Evolutionary conservation across 2,797 vertebrate species (phyloP), one percentile per base, ranked within the genome.

Genomic region (Lepidocolaptes lacrymiger): DNA sequence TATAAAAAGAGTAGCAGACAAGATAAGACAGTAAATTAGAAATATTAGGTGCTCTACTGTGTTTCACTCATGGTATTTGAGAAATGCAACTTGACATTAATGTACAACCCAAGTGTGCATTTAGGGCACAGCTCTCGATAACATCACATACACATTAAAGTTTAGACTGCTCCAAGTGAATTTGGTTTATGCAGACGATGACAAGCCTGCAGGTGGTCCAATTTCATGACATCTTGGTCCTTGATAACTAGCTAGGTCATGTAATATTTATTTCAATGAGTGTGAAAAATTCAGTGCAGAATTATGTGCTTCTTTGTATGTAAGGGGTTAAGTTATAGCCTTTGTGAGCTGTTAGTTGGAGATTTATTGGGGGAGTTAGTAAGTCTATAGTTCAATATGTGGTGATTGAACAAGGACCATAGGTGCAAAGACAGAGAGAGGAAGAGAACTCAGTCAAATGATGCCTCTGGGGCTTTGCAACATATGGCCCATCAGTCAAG

Each of bases 401-500:
- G 98, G 98, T 98, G 97, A 98, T 83, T 97, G 96, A 98, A 97
- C 97, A 96, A 96, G 96, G 97, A 96, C 95, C 95, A 92, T 97
- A 97, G 98, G 96, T 98, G 91, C 93, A 96, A 97, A 97, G 77
- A 97, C 92, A 97, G 95, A 95, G 78, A 97, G 96, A 97, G 97
- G 97, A 97, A 98, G 95, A 97, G 91, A 96, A 97, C 97, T 95
- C 96, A 97, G 97, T 97, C 93, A 97, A 98, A 98, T 96, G 95
- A 98, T 91, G 92, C 98, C 98, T 97, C 97, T 84, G 80, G 98
- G 97, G 97, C 94, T 97, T 98, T 97, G 95, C 96, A 98, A 97
- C 98, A 98, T 98, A 98, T 98, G 97, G 97, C 97, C 97, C 97
- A 98, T 96, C 97, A 98, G 98, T 99, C 98, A 99, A 97, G 98